Percentiles rank a stretch among this genome's conserved stretches.
Evolutionary conservation across 2,797 vertebrate species (phyloP).

Genomic region (Capromys pilorides): DNA sequence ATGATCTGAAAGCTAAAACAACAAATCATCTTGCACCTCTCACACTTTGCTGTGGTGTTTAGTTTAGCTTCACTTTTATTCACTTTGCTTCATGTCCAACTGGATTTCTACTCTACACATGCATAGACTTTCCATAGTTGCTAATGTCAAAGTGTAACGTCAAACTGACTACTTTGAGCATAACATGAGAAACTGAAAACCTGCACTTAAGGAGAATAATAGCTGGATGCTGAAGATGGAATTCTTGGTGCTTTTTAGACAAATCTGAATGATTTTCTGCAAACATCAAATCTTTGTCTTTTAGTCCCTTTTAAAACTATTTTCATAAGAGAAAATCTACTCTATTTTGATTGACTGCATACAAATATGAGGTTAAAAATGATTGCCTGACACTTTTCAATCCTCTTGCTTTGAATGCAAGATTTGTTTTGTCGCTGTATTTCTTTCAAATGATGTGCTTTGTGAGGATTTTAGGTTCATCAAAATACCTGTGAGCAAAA

Average conservation of each 20-base stretch:
- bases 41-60: slow-evolving; percentile 60
- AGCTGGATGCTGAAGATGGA: slow-evolving; percentile 66
- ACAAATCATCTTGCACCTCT: slow-evolving; percentile 46
- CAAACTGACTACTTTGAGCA: slow-evolving; percentile 49
- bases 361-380: slow-evolving; percentile 52
- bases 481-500: slow-evolving; percentile 74
- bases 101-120: slow-evolving; percentile 73
- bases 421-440: slow-evolving; percentile 54
- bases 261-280: slow-evolving; percentile 35
- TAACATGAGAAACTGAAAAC: slow-evolving; percentile 66
- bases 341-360: slow-evolving; percentile 46
- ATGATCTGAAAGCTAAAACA: slow-evolving; percentile 30
- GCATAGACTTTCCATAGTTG: slow-evolving; percentile 69
- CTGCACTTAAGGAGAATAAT: slow-evolving; percentile 70
- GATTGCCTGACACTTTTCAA: slow-evolving; percentile 59
- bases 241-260: slow-evolving; percentile 60
- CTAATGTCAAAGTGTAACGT: slow-evolving; percentile 75
- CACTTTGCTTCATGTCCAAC: slow-evolving; percentile 64
- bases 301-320: slow-evolving; percentile 51
- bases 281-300: slow-evolving; percentile 70
- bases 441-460: slow-evolving; percentile 65
- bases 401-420: slow-evolving; percentile 48
- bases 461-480: slow-evolving; percentile 68
- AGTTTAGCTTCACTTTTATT: slow-evolving; percentile 73
- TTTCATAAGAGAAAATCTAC: slow-evolving; percentile 70